Evolutionary conservation across 2,113 vertebrate genomes (phyloP), one percentile per base, ranked within the genome.

Genomic region (Campylomormyrus numenius): DNA sequence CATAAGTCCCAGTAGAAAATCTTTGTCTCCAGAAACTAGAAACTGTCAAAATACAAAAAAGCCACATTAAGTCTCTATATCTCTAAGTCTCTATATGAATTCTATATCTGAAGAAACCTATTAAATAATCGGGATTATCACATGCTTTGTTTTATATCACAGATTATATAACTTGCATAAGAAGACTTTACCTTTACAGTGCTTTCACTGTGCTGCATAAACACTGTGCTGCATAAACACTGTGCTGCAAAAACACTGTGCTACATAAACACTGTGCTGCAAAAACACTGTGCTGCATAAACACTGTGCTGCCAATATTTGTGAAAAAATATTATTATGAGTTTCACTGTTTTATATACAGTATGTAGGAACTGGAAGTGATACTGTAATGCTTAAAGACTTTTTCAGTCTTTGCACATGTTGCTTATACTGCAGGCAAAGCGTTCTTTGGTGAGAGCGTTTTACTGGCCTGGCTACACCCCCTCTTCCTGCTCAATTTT

Each of bases 401-500:
- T 66, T 66, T 77, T 5, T 39, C 70, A 39, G 15, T 77, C 15
- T 77, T 39, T 39, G 11, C 31, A 17, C 70, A 39, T 13, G 35
- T 66, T 77, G 35, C 15, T 77, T 42, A 77, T 7, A 77, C n/a
- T 77, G 74, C 74, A 77, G 70, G 35, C 70, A 39, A 39, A 77
- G 74, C 3, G 74, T 77, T 70, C 27, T 70, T 31, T 70, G 10
- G 62, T 31, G 27, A 70, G n/a, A n/a, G n/a, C 5, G 62, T 70
- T 27, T 70, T 70, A 27, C 74, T 2, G 6, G 39, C 42, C 17
- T 42, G 48, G n/a, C 27, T 50, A 19, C 45, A 11, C 13, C 66
- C 46, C 70, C 66, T 52, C 46, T 89, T 89, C 88, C 88, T 80
- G 46, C 46, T 27, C n/a, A 7, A 45, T 42, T 89, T 77, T 74